A percentile compares a stretch with the other conserved stretches of the same genome.
Conservation (phyloP, 53 echinoderm and acorn worm species). For the Echinometra lucunter region DNA sequence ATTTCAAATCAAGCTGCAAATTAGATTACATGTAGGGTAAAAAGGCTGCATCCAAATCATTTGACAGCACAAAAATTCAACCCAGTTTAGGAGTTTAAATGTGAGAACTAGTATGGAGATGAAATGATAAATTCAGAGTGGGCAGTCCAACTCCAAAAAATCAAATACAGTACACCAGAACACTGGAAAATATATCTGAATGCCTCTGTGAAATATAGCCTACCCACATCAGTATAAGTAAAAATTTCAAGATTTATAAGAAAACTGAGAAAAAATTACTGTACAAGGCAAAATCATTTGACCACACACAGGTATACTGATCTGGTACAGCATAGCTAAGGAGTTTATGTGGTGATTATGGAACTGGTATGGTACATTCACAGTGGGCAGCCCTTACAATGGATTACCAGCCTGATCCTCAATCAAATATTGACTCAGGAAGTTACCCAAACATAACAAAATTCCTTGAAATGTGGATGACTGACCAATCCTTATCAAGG, state of each 20-base stretch:
- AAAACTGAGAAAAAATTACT: too few relatives aligned
- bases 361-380: neutral
- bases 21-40: neutral
- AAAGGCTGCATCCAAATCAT: neutral
- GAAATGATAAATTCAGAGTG: too few relatives aligned
- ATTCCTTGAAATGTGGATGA: slow-evolving; percentile 58
- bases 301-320: slow-evolving; percentile 18
- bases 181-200: too few relatives aligned
- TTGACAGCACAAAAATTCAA: slow-evolving; percentile 51
- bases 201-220: too few relatives aligned
- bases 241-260: too few relatives aligned
- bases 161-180: too few relatives aligned
- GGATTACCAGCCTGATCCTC: slow-evolving; percentile 16
- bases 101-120: too few relatives aligned
- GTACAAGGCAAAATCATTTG: neutral
- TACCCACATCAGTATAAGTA: too few relatives aligned
- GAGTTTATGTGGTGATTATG: slow-evolving; percentile 35
- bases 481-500: slow-evolving; percentile 46
- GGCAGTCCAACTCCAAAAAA: too few relatives aligned
- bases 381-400: neutral
- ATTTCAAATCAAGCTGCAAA: neutral
- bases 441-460: neutral
- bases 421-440: slow-evolving; percentile 49
- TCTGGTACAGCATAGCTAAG: slow-evolving; percentile 27
- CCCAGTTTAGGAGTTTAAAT: too few relatives aligned